Evolutionary conservation across 2,888 invertebrate species (phyloP).

Genomic region (Gymnocheta viridis): DNA sequence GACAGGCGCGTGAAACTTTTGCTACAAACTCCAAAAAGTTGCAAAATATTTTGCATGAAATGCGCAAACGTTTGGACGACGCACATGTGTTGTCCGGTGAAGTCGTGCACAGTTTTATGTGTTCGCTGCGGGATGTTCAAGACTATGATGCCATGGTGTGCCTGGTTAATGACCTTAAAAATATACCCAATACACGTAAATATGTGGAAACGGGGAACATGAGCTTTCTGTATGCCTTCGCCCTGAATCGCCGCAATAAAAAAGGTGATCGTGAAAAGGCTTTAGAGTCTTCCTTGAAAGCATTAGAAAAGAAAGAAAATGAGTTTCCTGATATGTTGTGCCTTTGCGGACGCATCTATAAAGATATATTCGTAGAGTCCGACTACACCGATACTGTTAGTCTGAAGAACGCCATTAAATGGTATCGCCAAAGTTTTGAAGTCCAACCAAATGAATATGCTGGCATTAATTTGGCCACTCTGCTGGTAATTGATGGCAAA

Average conservation of each 20-base stretch:
- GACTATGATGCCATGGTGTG: conserved; percentile 99
- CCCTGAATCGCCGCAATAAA: conserved; percentile 96
- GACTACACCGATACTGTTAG: conserved; percentile 94
- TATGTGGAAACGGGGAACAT: conserved; percentile 95
- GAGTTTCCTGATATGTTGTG: conserved; percentile 98
- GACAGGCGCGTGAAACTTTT: conserved; percentile 94
- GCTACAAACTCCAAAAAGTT: conserved; percentile 89
- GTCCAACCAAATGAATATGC: conserved; percentile 99
- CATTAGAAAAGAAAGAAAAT: conserved; percentile 95
- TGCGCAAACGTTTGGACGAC: conserved; percentile 96
- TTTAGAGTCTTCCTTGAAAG: conserved; percentile 93
- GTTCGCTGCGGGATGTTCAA: conserved; percentile 95
- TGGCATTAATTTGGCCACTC: conserved; percentile 98
- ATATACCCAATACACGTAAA: conserved; percentile 93
- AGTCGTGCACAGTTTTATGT: conserved; percentile 96
- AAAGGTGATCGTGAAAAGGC: conserved; percentile 97
- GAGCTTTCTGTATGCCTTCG: conserved; percentile 97
- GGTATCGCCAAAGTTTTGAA: conserved; percentile 99
- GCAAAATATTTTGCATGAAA: conserved; percentile 90
- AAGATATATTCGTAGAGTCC: conserved; percentile 98
- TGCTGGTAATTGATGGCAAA: conserved; percentile 97
- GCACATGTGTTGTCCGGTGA: conserved; percentile 98
- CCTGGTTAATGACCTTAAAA: conserved; percentile 95
- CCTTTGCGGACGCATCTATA: conserved; percentile 98
- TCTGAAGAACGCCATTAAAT: conserved; percentile 95